A percentile compares a stretch with the other conserved stretches of the same genome.
phyloP scores from a whole-genome alignment of 2,797 vertebrate species.

The Podarcis lilfordi region DNA sequence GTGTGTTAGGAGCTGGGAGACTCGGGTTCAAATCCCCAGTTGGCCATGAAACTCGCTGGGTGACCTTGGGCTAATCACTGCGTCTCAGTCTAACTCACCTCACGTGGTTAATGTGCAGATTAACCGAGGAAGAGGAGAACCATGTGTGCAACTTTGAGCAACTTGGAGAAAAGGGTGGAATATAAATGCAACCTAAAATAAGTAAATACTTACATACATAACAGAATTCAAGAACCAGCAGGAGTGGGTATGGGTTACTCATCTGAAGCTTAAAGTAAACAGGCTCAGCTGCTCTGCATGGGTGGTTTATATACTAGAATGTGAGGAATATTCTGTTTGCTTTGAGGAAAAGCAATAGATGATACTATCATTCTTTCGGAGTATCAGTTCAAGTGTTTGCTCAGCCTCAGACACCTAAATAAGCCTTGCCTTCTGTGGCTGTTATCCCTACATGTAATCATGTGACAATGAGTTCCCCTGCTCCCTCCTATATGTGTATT shows the following conservation, averaged over 20 bases:
- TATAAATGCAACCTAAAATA: too few relatives aligned
- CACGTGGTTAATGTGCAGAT: too few relatives aligned
- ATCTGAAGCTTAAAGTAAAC: slow-evolving; percentile 22
- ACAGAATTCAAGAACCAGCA: neutral
- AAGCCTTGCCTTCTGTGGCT: neutral
- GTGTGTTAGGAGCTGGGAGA: too few relatives aligned
- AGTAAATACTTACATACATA: neutral
- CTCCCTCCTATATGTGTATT: neutral
- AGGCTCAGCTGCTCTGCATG: neutral
- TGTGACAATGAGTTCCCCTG: neutral
- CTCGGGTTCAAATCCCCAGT: too few relatives aligned
- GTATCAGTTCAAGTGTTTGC: neutral
- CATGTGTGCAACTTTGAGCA: too few relatives aligned
- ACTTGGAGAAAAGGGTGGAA: too few relatives aligned
- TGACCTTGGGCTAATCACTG: too few relatives aligned
- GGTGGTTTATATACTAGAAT: neutral
- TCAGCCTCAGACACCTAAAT: neutral
- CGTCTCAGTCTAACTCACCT: too few relatives aligned
- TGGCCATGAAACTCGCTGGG: too few relatives aligned
- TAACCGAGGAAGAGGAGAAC: too few relatives aligned
- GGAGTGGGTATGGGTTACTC: neutral
- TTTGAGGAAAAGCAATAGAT: neutral
- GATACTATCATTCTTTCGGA: neutral
- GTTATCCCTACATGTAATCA: neutral
- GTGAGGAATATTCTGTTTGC: slow-evolving; percentile 1